Base-by-base conservation (phyloP, 2,888 invertebrate species). In the Microctonus brassicae region DNA sequence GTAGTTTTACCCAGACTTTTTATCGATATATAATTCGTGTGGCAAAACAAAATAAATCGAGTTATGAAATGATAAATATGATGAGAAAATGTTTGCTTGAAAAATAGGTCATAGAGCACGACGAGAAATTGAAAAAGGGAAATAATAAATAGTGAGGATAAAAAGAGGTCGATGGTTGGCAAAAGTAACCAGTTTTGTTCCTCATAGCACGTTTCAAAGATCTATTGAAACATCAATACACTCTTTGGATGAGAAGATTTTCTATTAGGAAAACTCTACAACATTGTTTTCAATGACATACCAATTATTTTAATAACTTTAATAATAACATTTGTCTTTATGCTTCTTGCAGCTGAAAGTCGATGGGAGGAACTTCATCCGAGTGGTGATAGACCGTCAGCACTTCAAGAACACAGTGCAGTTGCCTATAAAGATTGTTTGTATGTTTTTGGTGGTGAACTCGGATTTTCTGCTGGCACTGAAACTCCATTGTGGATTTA, bases 401-500 rank as follows among this genome's bases (percentile, higher is more conserved):
- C 93, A 76, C 90, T 96, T 73, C 96, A 96, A 88, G 96, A 96
- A 85, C 96, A 96, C 89, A 92, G 93, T 10, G 93, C 94, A 66
- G 93, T 95, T n/a, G 91, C 93, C 36, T 92, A 94, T 88, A 92
- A 91, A 83, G 91, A 92, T 80, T 89, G 90, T 77, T 90, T 96
- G 74, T 94, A 95, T 87, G 93, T 96, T 77, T 96, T 96, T 88
- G 97, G 96, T 0, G 97, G 96, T 0, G 95, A 95, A 86, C 92
- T 96, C 13, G 93, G 94, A 69, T 93, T 95, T 86, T 92, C 93
- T 33, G 90, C 91, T 9, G 92, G 92, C 78, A 92, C 92, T 47
- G 95, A 95, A 86, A 94, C 95, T 0, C 95, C 96, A 33, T 90
- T 96, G 42, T 97, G 96, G 96, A 91, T 94, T 75, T 94, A 94